Percentiles rank a stretch among this genome's conserved stretches.
These are phyloP conservation scores for Tamias sibiricus DNA, from an alignment of 2,113 vertebrate species.

Conservation along the genomic window DNA sequence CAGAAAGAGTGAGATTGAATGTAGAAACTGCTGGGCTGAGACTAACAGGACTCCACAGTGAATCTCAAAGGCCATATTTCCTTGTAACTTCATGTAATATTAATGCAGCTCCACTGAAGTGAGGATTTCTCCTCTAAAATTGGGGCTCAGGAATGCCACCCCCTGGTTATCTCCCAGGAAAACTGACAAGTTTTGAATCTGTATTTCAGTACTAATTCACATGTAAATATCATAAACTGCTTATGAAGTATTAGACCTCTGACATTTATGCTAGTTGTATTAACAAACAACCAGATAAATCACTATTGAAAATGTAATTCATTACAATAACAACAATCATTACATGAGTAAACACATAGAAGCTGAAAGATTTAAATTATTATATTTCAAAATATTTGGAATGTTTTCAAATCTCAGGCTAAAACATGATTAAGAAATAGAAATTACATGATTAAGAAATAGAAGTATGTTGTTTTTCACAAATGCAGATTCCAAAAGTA, in stretches of 20 bases:
- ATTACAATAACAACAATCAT: background rate
- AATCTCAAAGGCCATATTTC: background rate
- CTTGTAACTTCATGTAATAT: background rate
- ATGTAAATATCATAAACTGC: background rate
- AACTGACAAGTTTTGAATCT: background rate
- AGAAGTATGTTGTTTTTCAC: background rate
- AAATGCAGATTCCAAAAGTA: background rate
- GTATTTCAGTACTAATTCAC: background rate
- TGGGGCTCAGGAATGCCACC: background rate
- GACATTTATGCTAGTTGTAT: background rate
- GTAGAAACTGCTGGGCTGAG: background rate
- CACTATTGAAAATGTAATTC: background rate
- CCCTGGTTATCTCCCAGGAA: background rate
- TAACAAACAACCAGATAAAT: slow-evolving; percentile 29
- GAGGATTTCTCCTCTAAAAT: background rate
- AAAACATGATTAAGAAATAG: slow-evolving; percentile 20
- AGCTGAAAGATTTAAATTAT: background rate
- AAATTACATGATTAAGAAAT: background rate
- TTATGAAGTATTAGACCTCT: background rate
- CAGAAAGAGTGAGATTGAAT: fast-evolving
- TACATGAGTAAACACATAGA: background rate
- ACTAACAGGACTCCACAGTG: background rate
- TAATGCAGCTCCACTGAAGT: background rate
- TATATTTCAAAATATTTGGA: background rate
- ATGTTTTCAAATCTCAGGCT: background rate